Evolutionary conservation across 2,113 vertebrate genomes (phyloP), one percentile per base, ranked within the genome.

Genomic region (Kryptolebias marmoratus): DNA sequence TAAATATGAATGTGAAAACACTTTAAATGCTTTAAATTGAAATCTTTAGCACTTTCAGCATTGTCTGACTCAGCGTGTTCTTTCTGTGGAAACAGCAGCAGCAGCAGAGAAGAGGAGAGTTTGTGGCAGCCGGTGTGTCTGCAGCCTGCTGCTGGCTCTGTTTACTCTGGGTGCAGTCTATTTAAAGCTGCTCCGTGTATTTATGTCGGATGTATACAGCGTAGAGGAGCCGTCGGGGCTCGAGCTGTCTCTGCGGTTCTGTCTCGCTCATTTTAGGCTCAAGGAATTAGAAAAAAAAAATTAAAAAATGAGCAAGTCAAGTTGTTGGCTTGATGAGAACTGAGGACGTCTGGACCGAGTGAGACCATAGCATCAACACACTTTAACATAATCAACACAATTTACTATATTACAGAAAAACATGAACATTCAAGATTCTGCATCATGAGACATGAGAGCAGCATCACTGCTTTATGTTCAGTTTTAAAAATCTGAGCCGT

Each of bases 151-250:
- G 75, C 32, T 47, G 65, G 45, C 73, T 77, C 70, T 88, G 83
- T 89, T 90, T 88, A 87, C 84, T 65, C 11, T 78, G 75, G 64
- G 54, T 71, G 71, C 64, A n/a, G 71, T 58, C 82, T 87, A 85
- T 89, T 89, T 85, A 71, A 82, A 74, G 77, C 60, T 2, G 42
- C 66, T 36, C 16, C 0, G 52, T 73, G 71, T 89, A 79, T 86
- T 86, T 86, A 79, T 84, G 79, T 81, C 69, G 39, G 67, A 73
- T 75, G 83, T 86, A 71, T 75, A 86, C 84, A 83, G 75, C 64
- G 11, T 10, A 44, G 31, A 81, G 87, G 82, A 85, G 82, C 74
- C 87, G 75, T 75, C 82, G 68, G 53, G 73, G 22, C 83, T 54
- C 72, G 13, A 54, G 42, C 67, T 28, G 71, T 12, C 70, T 11